Base-by-base conservation (phyloP, 2,888 invertebrate genomes). In the Stegophylla sp. region DNA sequence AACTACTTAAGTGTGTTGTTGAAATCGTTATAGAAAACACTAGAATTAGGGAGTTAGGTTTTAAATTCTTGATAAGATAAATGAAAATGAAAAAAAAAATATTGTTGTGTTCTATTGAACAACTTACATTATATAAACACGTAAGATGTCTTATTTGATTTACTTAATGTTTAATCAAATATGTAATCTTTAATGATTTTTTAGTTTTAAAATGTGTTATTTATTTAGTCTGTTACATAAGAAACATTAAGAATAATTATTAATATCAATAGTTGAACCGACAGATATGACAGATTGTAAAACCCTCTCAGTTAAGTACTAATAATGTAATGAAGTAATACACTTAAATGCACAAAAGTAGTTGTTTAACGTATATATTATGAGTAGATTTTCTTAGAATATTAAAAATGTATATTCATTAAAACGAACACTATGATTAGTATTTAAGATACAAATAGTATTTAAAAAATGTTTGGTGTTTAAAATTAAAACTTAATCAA, bases 1-100 rank as follows among this genome's bases (percentile, higher is more conserved):
- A 61, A 73, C 45, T 45, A 28, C 20, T 74, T 43, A 34, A 63
- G 74, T 72, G 23, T 48, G 48, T 74, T 74, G 63, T 74, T 74
- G 13, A 74, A 51, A 48, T 63, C 34, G 10, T 51, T 23, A 51
- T 51, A 26, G 15, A 26, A 23, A 74, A 48, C 63, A 74, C 63
- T 51, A 74, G 34, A 63, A 74, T 74, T 34, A 51, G 20, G n/a
- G 7, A 34, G 34, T 34, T 34, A 34, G 34, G 9, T 34, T 10
- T 41, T 53, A 45, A 34, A 34, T 34, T 15, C 4, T 34, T 34
- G 74, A 74, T 74, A 48, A 74, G 74, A 74, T 74, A 63, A 74
- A 63, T 17, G 4, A 34, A 51, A 45, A 20, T 1, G 15, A 63
- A 4, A 15, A 63, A 48, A 63, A 63, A 1, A 28, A 51, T 45